phyloP scores from a whole-genome alignment of 2,888 invertebrate genomes.

The Petrolisthes manimaculis region DNA sequence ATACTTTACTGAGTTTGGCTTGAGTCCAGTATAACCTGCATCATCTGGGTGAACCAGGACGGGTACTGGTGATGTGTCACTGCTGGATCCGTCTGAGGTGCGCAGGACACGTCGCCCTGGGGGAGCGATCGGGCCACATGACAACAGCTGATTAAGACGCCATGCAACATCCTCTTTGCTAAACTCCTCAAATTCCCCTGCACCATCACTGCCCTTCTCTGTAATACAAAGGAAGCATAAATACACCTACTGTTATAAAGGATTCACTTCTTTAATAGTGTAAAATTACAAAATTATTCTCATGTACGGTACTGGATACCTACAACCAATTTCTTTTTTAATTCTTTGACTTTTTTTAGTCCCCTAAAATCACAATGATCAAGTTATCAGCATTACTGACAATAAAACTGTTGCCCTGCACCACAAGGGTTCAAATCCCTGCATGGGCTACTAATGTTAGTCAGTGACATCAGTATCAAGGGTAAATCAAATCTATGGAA shows the following conservation, averaged over 20 bases:
- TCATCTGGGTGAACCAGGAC: slow-evolving; percentile 63
- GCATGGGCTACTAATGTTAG: too few relatives aligned
- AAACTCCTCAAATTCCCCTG: slow-evolving; percentile 33
- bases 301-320: too few relatives aligned
- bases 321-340: too few relatives aligned
- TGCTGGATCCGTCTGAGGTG: slow-evolving; percentile 58
- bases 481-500: too few relatives aligned
- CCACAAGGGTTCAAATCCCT: too few relatives aligned
- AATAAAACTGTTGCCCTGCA: too few relatives aligned
- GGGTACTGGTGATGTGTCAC: slow-evolving; percentile 62
- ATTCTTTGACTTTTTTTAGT: too few relatives aligned
- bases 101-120: slow-evolving; percentile 60
- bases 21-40: slow-evolving; percentile 20
- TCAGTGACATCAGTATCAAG: too few relatives aligned
- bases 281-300: too few relatives aligned
- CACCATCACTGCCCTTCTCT: slow-evolving; percentile 41
- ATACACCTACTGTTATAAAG: not conserved
- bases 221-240: slow-evolving; percentile 17
- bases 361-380: too few relatives aligned
- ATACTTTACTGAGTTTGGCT: slow-evolving; percentile 35
- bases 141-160: slow-evolving; percentile 61
- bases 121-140: slow-evolving; percentile 51
- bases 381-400: too few relatives aligned
- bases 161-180: slow-evolving; percentile 57
- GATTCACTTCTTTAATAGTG: too few relatives aligned